Evolutionary conservation across 2,888 invertebrate species (phyloP).

Genomic region (Dynastes grantii): DNA sequence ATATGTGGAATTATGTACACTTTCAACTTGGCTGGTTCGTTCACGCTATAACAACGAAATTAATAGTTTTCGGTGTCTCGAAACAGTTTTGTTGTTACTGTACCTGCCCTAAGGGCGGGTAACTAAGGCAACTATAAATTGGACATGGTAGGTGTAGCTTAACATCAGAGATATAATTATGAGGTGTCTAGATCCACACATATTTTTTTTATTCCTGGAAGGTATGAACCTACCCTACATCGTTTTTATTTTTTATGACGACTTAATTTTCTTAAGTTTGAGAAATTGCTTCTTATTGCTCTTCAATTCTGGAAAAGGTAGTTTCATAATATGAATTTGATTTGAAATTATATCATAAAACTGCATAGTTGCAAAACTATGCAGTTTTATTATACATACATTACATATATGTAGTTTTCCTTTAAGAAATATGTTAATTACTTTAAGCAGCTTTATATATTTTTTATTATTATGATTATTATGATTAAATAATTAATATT

Average conservation of each 20-base stretch:
- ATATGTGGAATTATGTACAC: slow-evolving; percentile 35
- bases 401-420: no score
- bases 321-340: neutral
- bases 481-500: no score
- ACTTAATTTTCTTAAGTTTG: slow-evolving; percentile 36
- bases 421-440: no score
- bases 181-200: slow-evolving; percentile 55
- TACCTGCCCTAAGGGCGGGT: slow-evolving; percentile 46
- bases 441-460: no score
- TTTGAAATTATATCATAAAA: no score
- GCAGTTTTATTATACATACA: no score
- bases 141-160: slow-evolving; percentile 54
- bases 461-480: no score
- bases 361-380: no score
- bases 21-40: slow-evolving; percentile 36
- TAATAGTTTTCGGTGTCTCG: slow-evolving; percentile 43
- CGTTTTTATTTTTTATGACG: slow-evolving; percentile 40
- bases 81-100: slow-evolving; percentile 40
- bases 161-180: slow-evolving; percentile 56
- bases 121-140: slow-evolving; percentile 51
- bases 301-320: neutral
- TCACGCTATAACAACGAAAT: slow-evolving; percentile 50
- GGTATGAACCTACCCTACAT: slow-evolving; percentile 20
- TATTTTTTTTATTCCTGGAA: slow-evolving; percentile 46
- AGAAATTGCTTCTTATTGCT: slow-evolving; percentile 1